phyloP scores from a whole-genome alignment of 1,140 invertebrate species.

The Drosophila suzukii region DNA sequence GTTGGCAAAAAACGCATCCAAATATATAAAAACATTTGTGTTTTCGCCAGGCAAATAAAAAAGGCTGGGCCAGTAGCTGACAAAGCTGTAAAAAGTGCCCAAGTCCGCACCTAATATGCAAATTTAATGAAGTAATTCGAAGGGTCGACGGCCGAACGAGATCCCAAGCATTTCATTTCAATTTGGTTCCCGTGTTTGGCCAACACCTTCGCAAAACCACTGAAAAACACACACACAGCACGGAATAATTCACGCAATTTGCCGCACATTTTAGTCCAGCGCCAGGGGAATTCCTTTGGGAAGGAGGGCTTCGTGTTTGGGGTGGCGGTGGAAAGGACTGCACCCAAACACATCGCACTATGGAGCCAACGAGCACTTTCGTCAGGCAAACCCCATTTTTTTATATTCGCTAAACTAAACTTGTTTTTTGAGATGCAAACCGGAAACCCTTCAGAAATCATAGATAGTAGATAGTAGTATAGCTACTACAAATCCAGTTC shows the following conservation, averaged over 20 bases:
- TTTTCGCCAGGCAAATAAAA: slow-evolving; percentile 5
- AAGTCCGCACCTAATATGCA: slow-evolving; percentile 81
- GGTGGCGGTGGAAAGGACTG: not conserved
- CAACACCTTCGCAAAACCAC: slow-evolving; percentile 50
- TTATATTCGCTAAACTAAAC: too few relatives aligned
- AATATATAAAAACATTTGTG: slow-evolving; percentile 10
- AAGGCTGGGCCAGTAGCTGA: slow-evolving; percentile 3
- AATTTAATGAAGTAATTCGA: slow-evolving; percentile 83
- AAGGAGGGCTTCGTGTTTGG: not conserved
- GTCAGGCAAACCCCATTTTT: too few relatives aligned
- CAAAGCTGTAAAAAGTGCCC: slow-evolving; percentile 53
- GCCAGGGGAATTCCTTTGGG: slow-evolving; percentile 17
- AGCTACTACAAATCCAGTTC: too few relatives aligned
- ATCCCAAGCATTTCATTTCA: slow-evolving; percentile 58
- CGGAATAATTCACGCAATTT: slow-evolving; percentile 79
- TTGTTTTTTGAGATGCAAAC: too few relatives aligned
- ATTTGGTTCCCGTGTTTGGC: slow-evolving; percentile 56
- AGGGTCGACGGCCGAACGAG: slow-evolving; percentile 49
- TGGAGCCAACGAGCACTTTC: not conserved
- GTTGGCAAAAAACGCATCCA: slow-evolving; percentile 14
- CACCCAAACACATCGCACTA: slow-evolving; percentile 6
- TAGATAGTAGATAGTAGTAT: too few relatives aligned
- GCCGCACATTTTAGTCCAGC: slow-evolving; percentile 69
- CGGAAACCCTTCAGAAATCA: too few relatives aligned
- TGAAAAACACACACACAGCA: slow-evolving; percentile 4